Base-by-base conservation (phyloP, 2,888 invertebrate genomes). In the Mythimna impura region DNA sequence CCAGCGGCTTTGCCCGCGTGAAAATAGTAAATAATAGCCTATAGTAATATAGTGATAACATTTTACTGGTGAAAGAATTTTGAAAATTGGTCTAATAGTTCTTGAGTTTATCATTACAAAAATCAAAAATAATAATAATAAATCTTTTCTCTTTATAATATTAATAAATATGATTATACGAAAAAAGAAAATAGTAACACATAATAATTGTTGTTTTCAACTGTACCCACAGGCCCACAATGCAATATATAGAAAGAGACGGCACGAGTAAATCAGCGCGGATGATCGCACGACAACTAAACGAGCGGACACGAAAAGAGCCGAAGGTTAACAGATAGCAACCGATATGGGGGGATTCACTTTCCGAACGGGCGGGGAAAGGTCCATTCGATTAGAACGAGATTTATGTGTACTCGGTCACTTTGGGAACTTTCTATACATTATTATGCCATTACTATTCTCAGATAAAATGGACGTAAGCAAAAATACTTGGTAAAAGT, bases 231-330 rank as follows among this genome's bases (percentile, higher is more conserved):
- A 68, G 63, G 73, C 79, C 30, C 22, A 73, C 54, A 68, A 61
- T 73, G 61, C 57, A 58, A 63, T 57, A 57, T 73, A 76, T 76
- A 79, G 76, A 78, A 61, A 80, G 75, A 73, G 74, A 77, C 7
- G 71, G 76, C 74, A 82, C 47, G 77, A 88, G 83, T 86, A 83
- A 83, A 87, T 85, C 87, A 85, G 75, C 66, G 65, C 67, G 73
- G 80, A 79, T 82, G 79, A 87, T 86, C 86, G 80, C 83, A 81
- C 79, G 81, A 78, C 78, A 80, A 61, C 64, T 71, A 76, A 73
- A 76, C 78, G 76, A 81, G 65, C 76, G 72, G 71, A 83, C 82
- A 78, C 82, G 81, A 78, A 67, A 66, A 58, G 63, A 75, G 73
- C 74, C 78, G 78, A 83, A 84, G 79, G 83, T 85, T 81, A 78